phyloP scores from a whole-genome alignment of 2,888 invertebrate genomes.

The Dicycla oo region DNA sequence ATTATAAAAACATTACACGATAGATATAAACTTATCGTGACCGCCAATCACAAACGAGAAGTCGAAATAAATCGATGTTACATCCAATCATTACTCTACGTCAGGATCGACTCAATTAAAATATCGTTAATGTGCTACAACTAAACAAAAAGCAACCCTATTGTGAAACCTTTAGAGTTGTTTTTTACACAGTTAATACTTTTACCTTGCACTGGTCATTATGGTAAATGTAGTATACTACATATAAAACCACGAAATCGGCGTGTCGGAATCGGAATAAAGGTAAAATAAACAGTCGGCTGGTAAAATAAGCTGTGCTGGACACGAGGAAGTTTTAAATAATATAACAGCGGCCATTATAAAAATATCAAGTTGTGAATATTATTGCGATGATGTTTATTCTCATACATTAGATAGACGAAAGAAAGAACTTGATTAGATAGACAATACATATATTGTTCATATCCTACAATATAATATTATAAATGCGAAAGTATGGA shows the following conservation, averaged over 20 bases:
- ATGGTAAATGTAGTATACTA: slow-evolving; percentile 88
- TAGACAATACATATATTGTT: not conserved
- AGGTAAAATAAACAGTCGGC: slow-evolving; percentile 89
- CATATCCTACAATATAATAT: too few relatives aligned
- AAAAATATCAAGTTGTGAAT: slow-evolving; percentile 73
- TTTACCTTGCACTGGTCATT: slow-evolving; percentile 88
- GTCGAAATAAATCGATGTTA: slow-evolving; percentile 90
- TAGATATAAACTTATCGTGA: slow-evolving; percentile 88
- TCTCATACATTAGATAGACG: not conserved
- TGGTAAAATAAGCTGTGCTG: slow-evolving; percentile 80
- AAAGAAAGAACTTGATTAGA: not conserved
- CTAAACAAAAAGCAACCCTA: slow-evolving; percentile 80
- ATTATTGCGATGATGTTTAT: slow-evolving; percentile 24
- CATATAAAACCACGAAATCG: slow-evolving; percentile 90
- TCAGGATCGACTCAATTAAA: slow-evolving; percentile 90
- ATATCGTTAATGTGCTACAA: slow-evolving; percentile 87
- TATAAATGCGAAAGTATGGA: too few relatives aligned
- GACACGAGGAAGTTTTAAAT: slow-evolving; percentile 72
- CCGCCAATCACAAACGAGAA: slow-evolving; percentile 90
- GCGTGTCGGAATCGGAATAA: slow-evolving; percentile 88
- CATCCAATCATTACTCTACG: slow-evolving; percentile 90
- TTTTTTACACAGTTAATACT: slow-evolving; percentile 69
- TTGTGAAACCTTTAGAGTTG: slow-evolving; percentile 66
- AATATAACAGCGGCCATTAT: slow-evolving; percentile 80
- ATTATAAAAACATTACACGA: slow-evolving; percentile 89